These are phyloP conservation scores for Linnaemya vulpina DNA, from an alignment of 2,888 invertebrate genomes.

Conservation along the genomic window DNA sequence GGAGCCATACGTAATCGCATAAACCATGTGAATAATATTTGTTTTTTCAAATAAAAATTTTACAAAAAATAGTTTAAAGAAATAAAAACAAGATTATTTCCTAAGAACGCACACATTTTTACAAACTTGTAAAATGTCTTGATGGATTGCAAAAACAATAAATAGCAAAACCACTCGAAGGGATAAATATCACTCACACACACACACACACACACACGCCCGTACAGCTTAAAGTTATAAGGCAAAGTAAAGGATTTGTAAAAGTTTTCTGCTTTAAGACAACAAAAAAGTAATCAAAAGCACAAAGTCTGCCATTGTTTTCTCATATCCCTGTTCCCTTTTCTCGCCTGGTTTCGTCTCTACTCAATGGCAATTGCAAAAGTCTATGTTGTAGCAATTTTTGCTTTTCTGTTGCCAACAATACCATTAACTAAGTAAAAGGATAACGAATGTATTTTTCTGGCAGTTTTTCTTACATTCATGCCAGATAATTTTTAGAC, in stretches of 20 bases:
- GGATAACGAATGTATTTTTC: slow-evolving; percentile 39
- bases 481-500: slow-evolving; percentile 30
- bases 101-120: background rate
- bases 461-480: slow-evolving; percentile 19
- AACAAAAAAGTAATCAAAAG: slow-evolving; percentile 42
- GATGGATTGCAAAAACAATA: slow-evolving; percentile 61
- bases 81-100: slow-evolving; percentile 25
- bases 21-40: background rate
- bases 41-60: slow-evolving; percentile 6
- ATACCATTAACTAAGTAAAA: slow-evolving; percentile 31
- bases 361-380: background rate
- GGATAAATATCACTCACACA: slow-evolving; percentile 45
- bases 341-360: background rate
- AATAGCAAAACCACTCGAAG: slow-evolving; percentile 61
- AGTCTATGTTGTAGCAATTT: slow-evolving; percentile 7
- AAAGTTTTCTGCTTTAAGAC: slow-evolving; percentile 38
- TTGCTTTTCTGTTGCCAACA: background rate
- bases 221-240: background rate
- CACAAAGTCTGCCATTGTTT: slow-evolving; percentile 30
- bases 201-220: background rate
- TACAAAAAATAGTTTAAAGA: slow-evolving; percentile 34
- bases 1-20: slow-evolving; percentile 49
- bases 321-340: background rate
- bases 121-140: slow-evolving; percentile 32
- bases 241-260: slow-evolving; percentile 45